A percentile compares a stretch with the other conserved stretches of the same genome.
Conservation (phyloP, 2,888 invertebrate genomes). For the Lasioglossum leucozonium region DNA sequence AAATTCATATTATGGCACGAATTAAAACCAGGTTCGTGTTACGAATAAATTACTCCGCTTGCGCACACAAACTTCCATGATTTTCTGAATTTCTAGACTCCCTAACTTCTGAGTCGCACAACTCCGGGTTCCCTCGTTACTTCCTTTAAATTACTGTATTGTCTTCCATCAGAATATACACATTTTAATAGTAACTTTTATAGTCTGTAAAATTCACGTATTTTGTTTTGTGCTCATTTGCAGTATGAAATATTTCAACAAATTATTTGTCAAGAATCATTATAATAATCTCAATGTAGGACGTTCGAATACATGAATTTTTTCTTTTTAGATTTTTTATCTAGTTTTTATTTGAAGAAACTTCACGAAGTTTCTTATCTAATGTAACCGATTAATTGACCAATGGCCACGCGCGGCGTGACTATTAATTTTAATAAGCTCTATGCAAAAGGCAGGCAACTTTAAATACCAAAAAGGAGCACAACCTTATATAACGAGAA, state of each 20-base stretch:
- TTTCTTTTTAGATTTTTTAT: too few relatives aligned
- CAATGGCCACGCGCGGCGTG: neutral
- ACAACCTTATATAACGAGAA: neutral
- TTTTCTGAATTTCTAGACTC: neutral
- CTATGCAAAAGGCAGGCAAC: slow-evolving; percentile 12
- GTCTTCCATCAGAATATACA: neutral
- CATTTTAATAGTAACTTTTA: neutral
- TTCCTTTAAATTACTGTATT: neutral
- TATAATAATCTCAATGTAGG: too few relatives aligned
- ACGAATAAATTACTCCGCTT: neutral
- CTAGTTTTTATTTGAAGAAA: too few relatives aligned
- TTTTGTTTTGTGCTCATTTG: too few relatives aligned
- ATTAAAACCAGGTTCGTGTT: neutral
- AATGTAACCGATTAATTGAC: neutral
- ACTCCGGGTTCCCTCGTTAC: neutral
- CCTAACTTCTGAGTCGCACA: neutral
- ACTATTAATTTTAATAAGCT: neutral
- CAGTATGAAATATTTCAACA: too few relatives aligned
- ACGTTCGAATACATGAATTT: too few relatives aligned
- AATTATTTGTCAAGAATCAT: too few relatives aligned
- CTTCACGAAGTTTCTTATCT: neutral
- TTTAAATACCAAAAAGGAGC: slow-evolving; percentile 26
- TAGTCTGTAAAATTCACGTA: too few relatives aligned
- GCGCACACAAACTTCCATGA: neutral
- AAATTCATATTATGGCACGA: neutral